phyloP scores from a whole-genome alignment of 2,113 vertebrate genomes.

The Labeo rohita region DNA sequence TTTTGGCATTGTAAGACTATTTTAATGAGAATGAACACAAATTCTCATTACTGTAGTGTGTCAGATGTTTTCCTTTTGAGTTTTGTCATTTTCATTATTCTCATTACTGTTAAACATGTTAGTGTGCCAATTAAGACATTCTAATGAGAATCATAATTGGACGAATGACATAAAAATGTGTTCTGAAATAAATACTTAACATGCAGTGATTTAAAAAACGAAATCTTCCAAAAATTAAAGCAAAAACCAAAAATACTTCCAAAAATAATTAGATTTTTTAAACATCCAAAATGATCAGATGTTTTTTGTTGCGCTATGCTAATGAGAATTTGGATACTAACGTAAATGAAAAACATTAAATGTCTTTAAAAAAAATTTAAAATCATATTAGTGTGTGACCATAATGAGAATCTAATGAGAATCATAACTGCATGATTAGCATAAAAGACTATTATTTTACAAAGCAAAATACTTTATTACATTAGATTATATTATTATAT shows the following conservation, averaged over 20 bases:
- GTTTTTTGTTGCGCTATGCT: neutral
- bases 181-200: neutral
- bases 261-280: neutral
- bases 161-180: neutral
- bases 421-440: too few species aligned
- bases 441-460: too few species aligned
- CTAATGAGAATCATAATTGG: neutral
- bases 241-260: neutral
- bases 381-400: too few species aligned
- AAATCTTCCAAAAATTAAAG: neutral
- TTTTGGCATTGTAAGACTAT: neutral
- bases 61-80: neutral
- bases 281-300: neutral
- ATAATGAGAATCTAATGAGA: too few species aligned
- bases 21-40: neutral
- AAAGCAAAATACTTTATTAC: too few species aligned
- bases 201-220: neutral
- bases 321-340: neutral
- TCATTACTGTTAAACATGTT: neutral
- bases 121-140: neutral
- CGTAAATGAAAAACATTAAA: neutral
- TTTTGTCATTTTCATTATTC: neutral
- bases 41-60: neutral
- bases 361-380: too few species aligned
- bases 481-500: too few species aligned